These are phyloP conservation scores for Pissodes strobi DNA, from an alignment of 1,140 invertebrate genomes.

Conservation along the genomic window DNA sequence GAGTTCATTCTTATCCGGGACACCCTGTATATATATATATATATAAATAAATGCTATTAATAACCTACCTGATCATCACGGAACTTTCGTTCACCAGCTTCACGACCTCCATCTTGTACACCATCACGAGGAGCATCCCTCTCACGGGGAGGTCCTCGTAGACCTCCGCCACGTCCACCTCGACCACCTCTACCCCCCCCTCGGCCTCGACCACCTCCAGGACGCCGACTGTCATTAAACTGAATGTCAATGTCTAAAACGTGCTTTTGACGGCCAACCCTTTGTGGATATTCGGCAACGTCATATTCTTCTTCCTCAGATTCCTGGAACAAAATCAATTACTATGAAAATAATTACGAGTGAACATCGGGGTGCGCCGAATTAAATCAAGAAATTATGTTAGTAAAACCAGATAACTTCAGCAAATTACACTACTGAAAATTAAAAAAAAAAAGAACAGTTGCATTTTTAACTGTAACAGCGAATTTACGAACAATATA, in stretches of 20 bases:
- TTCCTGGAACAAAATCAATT: no score
- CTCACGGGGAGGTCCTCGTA: conserved; percentile 33
- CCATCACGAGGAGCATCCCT: conserved; percentile 40
- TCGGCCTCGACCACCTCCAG: conserved; percentile 66
- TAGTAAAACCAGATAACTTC: no score
- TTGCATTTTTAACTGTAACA: no score
- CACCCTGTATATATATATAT: no score
- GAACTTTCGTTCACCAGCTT: conserved; percentile 51
- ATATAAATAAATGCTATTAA: no score
- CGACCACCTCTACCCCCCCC: conserved; percentile 55
- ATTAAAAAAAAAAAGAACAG: no score
- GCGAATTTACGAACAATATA: no score
- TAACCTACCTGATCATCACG: conserved; percentile 50
- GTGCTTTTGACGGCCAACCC: conserved; percentile 84
- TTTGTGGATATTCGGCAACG: conserved; percentile 80
- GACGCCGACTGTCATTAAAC: conserved; percentile 80
- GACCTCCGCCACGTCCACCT: conserved; percentile 44
- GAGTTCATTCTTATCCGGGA: no score
- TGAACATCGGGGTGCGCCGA: no score
- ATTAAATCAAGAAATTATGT: no score
- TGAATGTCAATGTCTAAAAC: conserved; percentile 88
- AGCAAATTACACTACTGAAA: no score
- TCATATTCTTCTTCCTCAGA: conserved; percentile 72
- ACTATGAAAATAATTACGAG: conserved; percentile 7
- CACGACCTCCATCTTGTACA: conserved; percentile 15